A percentile compares a stretch with the other conserved stretches of the same genome.
These are phyloP conservation scores for Anoplius nigerrimus DNA, from an alignment of 2,888 invertebrate genomes.

Conservation along the genomic window DNA sequence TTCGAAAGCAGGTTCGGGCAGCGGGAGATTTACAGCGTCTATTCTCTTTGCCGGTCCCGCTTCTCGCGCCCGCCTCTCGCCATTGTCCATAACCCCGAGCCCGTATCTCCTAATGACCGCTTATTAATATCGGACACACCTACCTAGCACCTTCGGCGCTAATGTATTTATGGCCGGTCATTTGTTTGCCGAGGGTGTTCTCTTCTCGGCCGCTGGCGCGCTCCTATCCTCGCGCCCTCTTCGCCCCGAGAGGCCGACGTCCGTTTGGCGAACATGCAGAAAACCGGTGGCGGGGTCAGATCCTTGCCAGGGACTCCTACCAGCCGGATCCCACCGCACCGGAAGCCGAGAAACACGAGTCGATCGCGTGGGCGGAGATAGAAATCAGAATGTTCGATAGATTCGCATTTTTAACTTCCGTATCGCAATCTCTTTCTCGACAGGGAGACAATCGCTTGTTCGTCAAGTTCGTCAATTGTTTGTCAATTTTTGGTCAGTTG, in stretches of 20 bases:
- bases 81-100: constrained; percentile 50
- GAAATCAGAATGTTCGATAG: too few relatives aligned
- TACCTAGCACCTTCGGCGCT: constrained; percentile 51
- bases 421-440: too few relatives aligned
- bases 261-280: background rate
- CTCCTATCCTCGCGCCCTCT: background rate
- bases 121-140: constrained; percentile 62
- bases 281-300: constrained; percentile 1
- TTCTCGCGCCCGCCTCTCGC: constrained; percentile 38
- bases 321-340: too few relatives aligned
- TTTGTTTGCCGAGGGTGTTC: constrained; percentile 48
- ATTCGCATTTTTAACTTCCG: too few relatives aligned
- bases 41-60: constrained; percentile 39
- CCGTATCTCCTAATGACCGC: constrained; percentile 56
- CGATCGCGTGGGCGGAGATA: too few relatives aligned
- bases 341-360: too few relatives aligned
- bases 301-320: too few relatives aligned
- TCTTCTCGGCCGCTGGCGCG: too few relatives aligned
- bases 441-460: too few relatives aligned
- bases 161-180: constrained; percentile 53
- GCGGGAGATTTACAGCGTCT: constrained; percentile 46
- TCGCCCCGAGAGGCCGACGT: constrained; percentile 1
- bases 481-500: too few relatives aligned
- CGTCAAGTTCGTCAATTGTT: too few relatives aligned
- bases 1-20: constrained; percentile 34